A percentile compares a stretch with the other conserved stretches of the same genome.
phyloP scores from a whole-genome alignment of 2,113 vertebrate genomes.

The Cygnus atratus region DNA sequence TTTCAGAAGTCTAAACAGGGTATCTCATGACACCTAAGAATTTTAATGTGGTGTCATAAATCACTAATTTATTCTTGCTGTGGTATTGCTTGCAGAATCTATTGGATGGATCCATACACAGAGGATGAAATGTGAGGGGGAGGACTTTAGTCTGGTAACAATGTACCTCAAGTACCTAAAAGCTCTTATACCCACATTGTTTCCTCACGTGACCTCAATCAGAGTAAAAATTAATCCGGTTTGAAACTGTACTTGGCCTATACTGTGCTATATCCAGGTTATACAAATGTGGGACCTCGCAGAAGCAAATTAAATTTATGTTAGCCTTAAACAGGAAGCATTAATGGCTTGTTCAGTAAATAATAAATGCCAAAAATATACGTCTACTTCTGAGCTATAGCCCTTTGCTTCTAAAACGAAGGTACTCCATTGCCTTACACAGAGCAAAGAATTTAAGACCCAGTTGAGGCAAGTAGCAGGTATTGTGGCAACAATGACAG shows the following conservation, averaged over 20 bases:
- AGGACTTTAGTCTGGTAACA: not conserved
- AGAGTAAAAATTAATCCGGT: not conserved
- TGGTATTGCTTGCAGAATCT: conserved; percentile 46
- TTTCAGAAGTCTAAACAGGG: conserved; percentile 53
- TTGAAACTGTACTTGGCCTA: not conserved
- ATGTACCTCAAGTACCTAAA: not conserved
- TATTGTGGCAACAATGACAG: not conserved
- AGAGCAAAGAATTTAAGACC: not conserved
- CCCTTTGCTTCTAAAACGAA: not conserved
- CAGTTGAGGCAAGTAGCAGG: not conserved
- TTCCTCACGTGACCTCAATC: not conserved
- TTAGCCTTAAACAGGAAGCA: not conserved
- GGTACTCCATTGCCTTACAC: not conserved
- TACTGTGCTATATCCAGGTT: not conserved
- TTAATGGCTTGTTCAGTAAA: not conserved
- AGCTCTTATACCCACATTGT: not conserved
- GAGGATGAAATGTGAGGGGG: not conserved
- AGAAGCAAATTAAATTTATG: not conserved
- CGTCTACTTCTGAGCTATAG: not conserved
- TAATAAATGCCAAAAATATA: not conserved
- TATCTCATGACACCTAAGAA: conserved; percentile 22
- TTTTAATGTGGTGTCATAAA: conserved; percentile 52
- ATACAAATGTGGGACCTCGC: not conserved
- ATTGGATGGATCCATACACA: not conserved
- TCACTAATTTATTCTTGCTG: conserved; percentile 49